Percentiles rank a stretch among this genome's conserved stretches.
Conservation (phyloP, 2,797 vertebrate genomes). For the Antrozous pallidus region DNA sequence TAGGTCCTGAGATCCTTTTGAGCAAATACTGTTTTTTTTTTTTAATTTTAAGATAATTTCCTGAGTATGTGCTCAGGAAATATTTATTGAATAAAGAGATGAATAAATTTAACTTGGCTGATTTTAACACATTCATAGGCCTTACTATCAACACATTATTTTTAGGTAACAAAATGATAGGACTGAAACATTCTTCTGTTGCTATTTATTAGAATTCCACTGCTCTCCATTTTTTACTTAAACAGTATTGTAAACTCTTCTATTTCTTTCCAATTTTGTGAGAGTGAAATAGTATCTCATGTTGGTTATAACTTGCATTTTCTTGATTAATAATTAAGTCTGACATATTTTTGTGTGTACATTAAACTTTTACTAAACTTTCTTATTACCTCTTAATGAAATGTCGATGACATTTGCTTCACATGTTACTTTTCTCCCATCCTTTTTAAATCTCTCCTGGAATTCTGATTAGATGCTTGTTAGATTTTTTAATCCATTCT, state of each 20-base stretch:
- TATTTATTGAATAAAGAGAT: neutral
- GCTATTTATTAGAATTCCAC: neutral
- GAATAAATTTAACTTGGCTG: neutral
- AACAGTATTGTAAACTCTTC: neutral
- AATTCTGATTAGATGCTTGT: neutral
- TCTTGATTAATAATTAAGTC: neutral
- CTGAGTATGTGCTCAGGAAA: neutral
- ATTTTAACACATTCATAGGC: neutral
- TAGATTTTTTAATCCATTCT: neutral
- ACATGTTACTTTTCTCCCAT: neutral
- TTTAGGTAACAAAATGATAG: neutral
- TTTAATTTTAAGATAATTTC: neutral
- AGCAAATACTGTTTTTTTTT: neutral
- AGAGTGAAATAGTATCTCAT: neutral
- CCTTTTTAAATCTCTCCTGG: neutral
- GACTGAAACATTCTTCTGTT: neutral
- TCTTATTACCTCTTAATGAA: neutral
- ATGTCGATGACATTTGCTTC: neutral
- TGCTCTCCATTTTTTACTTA: neutral
- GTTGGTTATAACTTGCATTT: conserved; percentile 29
- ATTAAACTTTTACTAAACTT: neutral
- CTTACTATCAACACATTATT: neutral
- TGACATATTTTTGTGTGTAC: neutral
- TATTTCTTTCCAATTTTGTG: neutral
- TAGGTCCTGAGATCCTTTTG: neutral